Evolutionary conservation across 2,797 vertebrate genomes (phyloP), one percentile per base, ranked within the genome.

Genomic region (Champsocephalus esox): DNA sequence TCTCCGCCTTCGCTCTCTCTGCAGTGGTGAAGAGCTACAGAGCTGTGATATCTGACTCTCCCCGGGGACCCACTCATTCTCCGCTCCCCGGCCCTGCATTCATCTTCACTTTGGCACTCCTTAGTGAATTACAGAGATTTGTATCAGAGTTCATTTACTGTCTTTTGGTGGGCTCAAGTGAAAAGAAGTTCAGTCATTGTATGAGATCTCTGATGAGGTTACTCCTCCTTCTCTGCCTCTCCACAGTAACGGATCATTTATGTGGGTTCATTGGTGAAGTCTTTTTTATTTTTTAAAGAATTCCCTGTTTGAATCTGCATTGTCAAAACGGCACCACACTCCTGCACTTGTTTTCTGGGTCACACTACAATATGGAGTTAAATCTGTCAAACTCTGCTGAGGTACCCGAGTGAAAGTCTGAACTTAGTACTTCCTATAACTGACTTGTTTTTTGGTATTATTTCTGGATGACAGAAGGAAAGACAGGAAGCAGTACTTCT

Each of bases 11-110:
- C 63, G 2, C 46, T 57, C 67, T 32, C 80, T 86, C 86, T 85
- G 82, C 82, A 88, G 84, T 75, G 84, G 83, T 88, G 62, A 89
- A 75, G 89, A 89, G 85, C 90, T 90, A 87, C 83, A 84, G 76
- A 81, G 77, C 81, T 72, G 83, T 69, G 90, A 89, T 86, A 87
- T 77, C 72, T 61, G 84, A 89, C 59, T 79, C 85, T 85, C 89
- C 79, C 81, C 4, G 38, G 78, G 75, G 86, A 81, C 78, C 69
- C 77, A 58, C 81, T 87, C 74, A 70, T 84, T 81, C 81, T 89
- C 80, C 66, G 44, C 51, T 79, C 79, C 57, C 64, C 16, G 46
- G 68, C 61, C 71, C 77, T 52, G 69, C 77, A 59, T 79, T 83
- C 77, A 75, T 82, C 80, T 84, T 77, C 76, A 38, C 43, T 8